phyloP scores from a whole-genome alignment of 2,888 invertebrate species.

The Aphodius granarius region DNA sequence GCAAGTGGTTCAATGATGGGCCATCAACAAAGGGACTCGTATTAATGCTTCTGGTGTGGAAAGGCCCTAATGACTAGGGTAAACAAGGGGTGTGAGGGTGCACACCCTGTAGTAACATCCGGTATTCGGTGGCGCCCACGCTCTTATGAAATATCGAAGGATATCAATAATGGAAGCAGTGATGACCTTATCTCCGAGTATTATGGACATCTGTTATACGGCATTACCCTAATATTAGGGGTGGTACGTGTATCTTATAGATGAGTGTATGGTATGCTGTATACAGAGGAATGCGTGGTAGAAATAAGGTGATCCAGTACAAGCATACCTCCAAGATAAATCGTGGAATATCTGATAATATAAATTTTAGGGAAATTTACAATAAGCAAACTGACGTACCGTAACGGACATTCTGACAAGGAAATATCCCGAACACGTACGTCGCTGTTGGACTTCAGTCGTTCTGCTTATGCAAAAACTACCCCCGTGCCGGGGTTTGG shows the following conservation, averaged over 20 bases:
- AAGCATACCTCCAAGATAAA: too few relatives aligned
- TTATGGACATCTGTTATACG: neutral
- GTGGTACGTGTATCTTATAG: slow-evolving; percentile 16
- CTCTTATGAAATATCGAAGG: neutral
- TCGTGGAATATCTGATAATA: too few relatives aligned
- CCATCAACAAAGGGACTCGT: neutral
- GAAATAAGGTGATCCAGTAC: too few relatives aligned
- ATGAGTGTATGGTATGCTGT: neutral
- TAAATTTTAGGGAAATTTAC: too few relatives aligned
- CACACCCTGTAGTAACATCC: neutral
- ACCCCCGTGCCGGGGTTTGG: too few relatives aligned
- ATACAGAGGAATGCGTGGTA: neutral
- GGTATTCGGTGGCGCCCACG: neutral
- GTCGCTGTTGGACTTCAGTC: too few relatives aligned
- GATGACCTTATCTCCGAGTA: neutral
- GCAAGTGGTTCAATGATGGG: neutral
- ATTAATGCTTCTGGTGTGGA: neutral
- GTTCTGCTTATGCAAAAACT: too few relatives aligned
- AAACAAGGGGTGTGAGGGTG: neutral
- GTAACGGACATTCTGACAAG: too few relatives aligned
- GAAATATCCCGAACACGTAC: too few relatives aligned
- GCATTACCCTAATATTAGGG: slow-evolving; percentile 8
- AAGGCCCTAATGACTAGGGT: neutral
- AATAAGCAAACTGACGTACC: too few relatives aligned
- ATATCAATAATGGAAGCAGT: neutral